A percentile compares a stretch with the other conserved stretches of the same genome.
Evolutionary conservation across 2,797 vertebrate genomes (phyloP).

Genomic region (Lutjanus argentimaculatus): DNA sequence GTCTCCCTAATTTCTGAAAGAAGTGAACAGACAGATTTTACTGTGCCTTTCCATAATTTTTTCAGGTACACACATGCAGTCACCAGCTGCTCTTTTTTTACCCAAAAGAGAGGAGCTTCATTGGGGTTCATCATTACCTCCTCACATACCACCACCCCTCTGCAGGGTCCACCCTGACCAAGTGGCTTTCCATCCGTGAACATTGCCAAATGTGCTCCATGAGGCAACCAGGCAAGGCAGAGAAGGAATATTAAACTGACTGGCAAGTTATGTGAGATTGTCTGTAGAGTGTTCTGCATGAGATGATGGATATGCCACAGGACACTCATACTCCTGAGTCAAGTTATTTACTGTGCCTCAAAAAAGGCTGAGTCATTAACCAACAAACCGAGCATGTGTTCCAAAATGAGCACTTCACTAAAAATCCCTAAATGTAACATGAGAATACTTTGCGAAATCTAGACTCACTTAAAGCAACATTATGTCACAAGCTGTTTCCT

Average conservation of each 20-base stretch:
- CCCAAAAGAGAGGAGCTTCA: too few relatives aligned
- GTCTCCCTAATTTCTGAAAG: constrained; percentile 17
- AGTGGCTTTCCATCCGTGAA: constrained; percentile 24
- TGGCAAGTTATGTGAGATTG: constrained; percentile 14
- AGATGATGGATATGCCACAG: constrained; percentile 16
- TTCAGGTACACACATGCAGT: neutral
- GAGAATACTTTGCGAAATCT: constrained; percentile 47
- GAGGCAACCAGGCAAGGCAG: constrained; percentile 30
- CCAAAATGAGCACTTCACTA: constrained; percentile 35
- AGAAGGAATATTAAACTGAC: constrained; percentile 26
- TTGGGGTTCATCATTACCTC: constrained; percentile 11
- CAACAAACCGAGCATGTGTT: constrained; percentile 26
- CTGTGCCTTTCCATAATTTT: neutral
- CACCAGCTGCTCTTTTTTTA: constrained; percentile 23
- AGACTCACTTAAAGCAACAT: constrained; percentile 67
- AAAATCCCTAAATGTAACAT: constrained; percentile 46
- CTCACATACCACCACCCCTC: constrained; percentile 6
- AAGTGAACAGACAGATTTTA: constrained; percentile 2
- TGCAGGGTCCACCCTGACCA: constrained; percentile 15
- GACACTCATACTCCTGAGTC: constrained; percentile 27
- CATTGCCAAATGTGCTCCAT: constrained; percentile 38
- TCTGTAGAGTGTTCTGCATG: neutral
- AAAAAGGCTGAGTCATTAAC: constrained; percentile 47
- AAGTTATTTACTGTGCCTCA: constrained; percentile 12
- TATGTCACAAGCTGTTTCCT: constrained; percentile 68